Conservation (phyloP, 2,797 vertebrate genomes). For the Spinibarbus caldwelli region DNA sequence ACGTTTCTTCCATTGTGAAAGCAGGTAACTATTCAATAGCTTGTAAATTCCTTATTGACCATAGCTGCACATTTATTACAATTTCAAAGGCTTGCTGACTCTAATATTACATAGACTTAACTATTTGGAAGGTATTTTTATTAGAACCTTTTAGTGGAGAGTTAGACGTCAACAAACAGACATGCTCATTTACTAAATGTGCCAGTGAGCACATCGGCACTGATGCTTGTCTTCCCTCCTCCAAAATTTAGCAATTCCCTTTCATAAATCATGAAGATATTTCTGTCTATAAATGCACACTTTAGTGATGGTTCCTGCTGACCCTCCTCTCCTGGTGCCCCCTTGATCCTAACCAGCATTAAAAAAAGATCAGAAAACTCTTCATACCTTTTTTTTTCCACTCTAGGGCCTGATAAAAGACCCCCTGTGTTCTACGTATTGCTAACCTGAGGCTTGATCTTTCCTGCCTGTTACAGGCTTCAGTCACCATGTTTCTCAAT, state of each 20-base stretch:
- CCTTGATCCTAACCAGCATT: constrained; percentile 47
- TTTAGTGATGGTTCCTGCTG: constrained; percentile 39
- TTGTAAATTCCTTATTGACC: constrained; percentile 6
- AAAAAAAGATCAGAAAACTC: constrained; percentile 45
- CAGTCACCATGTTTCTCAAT: not conserved
- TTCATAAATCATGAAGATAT: constrained; percentile 30
- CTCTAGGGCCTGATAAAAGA: constrained; percentile 45
- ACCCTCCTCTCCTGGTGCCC: constrained; percentile 30
- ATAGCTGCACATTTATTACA: not conserved
- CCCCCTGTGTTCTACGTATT: constrained; percentile 30
- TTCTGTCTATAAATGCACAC: not conserved
- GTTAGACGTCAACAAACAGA: not conserved
- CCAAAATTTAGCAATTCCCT: constrained; percentile 15
- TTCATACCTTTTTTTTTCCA: constrained; percentile 23
- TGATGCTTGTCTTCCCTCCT: constrained; percentile 9
- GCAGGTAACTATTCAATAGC: constrained; percentile 19
- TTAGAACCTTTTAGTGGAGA: not conserved
- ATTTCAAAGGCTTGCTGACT: constrained; percentile 10
- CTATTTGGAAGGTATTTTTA: constrained; percentile 10
- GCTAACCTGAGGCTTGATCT: constrained; percentile 19
- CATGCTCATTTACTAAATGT: not conserved
- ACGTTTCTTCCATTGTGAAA: constrained; percentile 5
- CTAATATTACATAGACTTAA: not conserved
- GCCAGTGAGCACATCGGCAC: not conserved
- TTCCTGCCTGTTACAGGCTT: not conserved